Conservation (phyloP, 2,113 vertebrate genomes). For the Leptodactylus fuscus region DNA sequence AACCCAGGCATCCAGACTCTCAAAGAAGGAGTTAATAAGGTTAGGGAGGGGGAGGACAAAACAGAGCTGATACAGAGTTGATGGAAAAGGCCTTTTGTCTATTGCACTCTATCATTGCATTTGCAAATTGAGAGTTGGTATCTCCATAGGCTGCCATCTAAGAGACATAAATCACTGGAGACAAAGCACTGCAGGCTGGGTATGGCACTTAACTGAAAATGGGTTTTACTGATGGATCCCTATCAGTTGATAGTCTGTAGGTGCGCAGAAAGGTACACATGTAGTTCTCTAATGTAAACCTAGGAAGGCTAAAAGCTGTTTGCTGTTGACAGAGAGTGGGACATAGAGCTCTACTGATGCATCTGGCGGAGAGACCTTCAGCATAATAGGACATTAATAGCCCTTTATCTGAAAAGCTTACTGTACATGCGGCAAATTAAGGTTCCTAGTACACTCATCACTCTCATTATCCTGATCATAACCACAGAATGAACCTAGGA, state of each 20-base stretch:
- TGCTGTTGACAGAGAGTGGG: constrained; percentile 32
- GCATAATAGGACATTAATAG: constrained; percentile 27
- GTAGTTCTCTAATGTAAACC: constrained; percentile 50
- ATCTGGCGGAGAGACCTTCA: constrained; percentile 7
- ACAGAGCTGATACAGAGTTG: constrained; percentile 14
- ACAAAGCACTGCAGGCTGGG: constrained; percentile 46
- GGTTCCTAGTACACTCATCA: neutral
- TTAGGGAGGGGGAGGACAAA: neutral
- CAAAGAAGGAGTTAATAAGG: constrained; percentile 34
- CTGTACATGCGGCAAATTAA: constrained; percentile 2
- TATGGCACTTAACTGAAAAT: constrained; percentile 57
- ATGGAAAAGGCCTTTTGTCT: constrained; percentile 40
- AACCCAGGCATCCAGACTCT: constrained; percentile 6
- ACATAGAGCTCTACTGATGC: neutral
- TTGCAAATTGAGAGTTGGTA: constrained; percentile 53
- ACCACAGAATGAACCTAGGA: neutral
- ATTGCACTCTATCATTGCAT: neutral
- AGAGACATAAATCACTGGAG: neutral
- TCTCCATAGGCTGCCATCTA: constrained; percentile 12
- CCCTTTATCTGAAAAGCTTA: constrained; percentile 36
- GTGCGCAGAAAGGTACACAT: constrained; percentile 48
- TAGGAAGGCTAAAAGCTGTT: constrained; percentile 43
- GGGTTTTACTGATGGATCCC: constrained; percentile 48
- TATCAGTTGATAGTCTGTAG: constrained; percentile 50
- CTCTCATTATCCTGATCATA: constrained; percentile 11